Evolutionary conservation across 2,113 vertebrate species (phyloP).

Genomic region (Peromyscus maniculatus): DNA sequence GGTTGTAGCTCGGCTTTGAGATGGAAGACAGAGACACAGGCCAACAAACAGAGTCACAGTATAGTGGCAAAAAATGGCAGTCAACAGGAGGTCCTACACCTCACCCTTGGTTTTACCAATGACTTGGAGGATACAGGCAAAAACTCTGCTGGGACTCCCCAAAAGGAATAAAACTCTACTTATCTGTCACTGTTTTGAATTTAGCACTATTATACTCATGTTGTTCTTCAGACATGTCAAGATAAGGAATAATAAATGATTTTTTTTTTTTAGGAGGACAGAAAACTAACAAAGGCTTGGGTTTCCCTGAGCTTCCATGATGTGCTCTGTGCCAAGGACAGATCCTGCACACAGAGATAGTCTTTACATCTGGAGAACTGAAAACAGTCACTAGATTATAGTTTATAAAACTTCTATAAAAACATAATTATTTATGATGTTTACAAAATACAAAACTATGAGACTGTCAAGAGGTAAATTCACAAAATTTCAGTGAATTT

Average conservation of each 20-base stretch:
- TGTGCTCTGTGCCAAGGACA: neutral
- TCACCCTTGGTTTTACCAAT: neutral
- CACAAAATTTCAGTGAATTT: conserved; percentile 10
- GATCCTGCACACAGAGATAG: neutral
- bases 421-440: conserved; percentile 11
- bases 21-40: neutral
- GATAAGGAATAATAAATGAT: neutral
- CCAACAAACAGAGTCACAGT: neutral
- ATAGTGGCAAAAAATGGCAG: neutral
- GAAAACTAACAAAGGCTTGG: neutral
- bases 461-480: conserved; percentile 10
- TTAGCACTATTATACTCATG: neutral
- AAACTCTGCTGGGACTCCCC: neutral
- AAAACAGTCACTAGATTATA: neutral
- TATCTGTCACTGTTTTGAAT: neutral
- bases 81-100: neutral
- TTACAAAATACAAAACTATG: neutral
- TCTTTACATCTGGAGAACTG: neutral
- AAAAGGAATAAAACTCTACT: neutral
- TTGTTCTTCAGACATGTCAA: neutral
- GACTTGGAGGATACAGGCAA: neutral
- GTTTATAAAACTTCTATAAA: neutral
- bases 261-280: neutral
- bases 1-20: neutral
- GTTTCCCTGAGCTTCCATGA: neutral